Evolutionary conservation across 2,888 invertebrate species (phyloP).

Genomic region (Choreutis nemorana): DNA sequence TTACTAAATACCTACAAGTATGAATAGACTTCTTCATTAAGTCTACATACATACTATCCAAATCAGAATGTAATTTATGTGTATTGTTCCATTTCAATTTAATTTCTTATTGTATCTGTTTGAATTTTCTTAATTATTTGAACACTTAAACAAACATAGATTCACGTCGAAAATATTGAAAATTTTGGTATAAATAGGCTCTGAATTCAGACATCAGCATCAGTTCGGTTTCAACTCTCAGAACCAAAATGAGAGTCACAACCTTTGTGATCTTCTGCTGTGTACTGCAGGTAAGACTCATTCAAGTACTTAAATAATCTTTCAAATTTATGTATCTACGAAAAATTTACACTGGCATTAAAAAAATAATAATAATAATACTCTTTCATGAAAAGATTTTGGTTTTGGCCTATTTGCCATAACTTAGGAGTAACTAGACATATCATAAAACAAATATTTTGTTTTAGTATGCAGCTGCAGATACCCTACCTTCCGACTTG

Average conservation of each 20-base stretch:
- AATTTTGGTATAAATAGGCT: slow-evolving; percentile 38
- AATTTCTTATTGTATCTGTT: slow-evolving; percentile 24
- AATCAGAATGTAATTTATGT: slow-evolving; percentile 28
- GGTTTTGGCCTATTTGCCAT: not conserved
- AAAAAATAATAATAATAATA: too few relatives aligned
- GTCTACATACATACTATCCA: slow-evolving; percentile 22
- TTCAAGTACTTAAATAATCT: not conserved
- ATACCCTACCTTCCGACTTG: slow-evolving; percentile 8
- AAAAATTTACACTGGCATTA: too few relatives aligned
- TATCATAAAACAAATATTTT: too few relatives aligned
- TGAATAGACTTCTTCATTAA: too few relatives aligned
- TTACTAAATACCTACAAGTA: too few relatives aligned
- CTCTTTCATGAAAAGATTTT: not conserved
- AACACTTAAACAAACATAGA: slow-evolving; percentile 12
- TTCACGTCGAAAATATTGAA: slow-evolving; percentile 15
- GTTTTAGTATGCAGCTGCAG: slow-evolving; percentile 28
- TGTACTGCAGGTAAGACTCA: slow-evolving; percentile 45
- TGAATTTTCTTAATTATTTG: slow-evolving; percentile 28
- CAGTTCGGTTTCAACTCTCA: slow-evolving; percentile 55
- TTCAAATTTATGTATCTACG: not conserved
- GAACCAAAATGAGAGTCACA: slow-evolving; percentile 42
- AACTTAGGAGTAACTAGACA: not conserved
- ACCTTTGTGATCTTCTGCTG: slow-evolving; percentile 58
- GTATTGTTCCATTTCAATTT: slow-evolving; percentile 34
- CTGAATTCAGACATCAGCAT: slow-evolving; percentile 19